Evolutionary conservation across 2,113 vertebrate species (phyloP).

Genomic region (Nycticebus coucang): DNA sequence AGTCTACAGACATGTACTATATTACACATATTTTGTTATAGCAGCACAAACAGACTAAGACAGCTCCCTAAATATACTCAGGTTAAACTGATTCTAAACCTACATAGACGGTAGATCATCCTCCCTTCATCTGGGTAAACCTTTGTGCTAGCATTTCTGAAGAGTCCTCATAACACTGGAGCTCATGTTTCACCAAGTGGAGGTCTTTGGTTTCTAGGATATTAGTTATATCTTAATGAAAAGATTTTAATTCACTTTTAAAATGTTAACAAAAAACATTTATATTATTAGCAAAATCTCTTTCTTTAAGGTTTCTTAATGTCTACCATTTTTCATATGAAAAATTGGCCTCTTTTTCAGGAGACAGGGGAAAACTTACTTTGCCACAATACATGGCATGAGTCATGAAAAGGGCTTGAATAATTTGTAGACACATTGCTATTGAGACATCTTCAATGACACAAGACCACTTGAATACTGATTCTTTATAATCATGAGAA

Average conservation of each 20-base stretch:
- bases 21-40: background rate
- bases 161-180: background rate
- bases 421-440: constrained; percentile 44
- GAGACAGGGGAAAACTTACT: constrained; percentile 62
- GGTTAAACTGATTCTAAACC: background rate
- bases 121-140: background rate
- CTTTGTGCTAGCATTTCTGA: background rate
- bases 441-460: constrained; percentile 71
- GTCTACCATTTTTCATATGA: constrained; percentile 48
- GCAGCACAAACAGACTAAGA: background rate
- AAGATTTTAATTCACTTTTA: constrained; percentile 64
- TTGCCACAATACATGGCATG: constrained; percentile 56
- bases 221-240: constrained; percentile 22
- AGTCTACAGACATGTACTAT: no score
- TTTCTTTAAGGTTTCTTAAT: constrained; percentile 61
- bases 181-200: background rate
- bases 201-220: constrained; percentile 13
- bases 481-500: constrained; percentile 62
- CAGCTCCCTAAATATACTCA: background rate
- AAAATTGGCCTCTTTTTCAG: constrained; percentile 48
- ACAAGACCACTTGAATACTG: constrained; percentile 58
- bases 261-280: constrained; percentile 54
- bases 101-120: background rate
- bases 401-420: constrained; percentile 63
- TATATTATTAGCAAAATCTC: constrained; percentile 59